Evolutionary conservation across 2,888 invertebrate genomes (phyloP).

Genomic region (Artemia sp.): DNA sequence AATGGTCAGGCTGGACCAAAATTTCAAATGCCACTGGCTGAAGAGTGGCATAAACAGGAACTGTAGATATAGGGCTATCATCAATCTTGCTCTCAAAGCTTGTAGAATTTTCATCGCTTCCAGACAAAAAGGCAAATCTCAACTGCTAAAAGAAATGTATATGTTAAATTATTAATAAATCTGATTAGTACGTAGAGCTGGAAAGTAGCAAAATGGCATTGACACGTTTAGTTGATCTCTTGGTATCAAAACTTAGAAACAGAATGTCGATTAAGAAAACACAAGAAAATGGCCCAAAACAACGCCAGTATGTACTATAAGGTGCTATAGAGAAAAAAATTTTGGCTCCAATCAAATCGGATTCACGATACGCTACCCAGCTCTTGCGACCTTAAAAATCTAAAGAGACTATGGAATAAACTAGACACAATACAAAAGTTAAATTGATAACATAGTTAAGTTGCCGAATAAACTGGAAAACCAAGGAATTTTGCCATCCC

Average conservation of each 20-base stretch:
- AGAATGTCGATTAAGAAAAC: conserved; percentile 12
- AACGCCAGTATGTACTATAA: not conserved
- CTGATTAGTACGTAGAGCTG: not conserved
- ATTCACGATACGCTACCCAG: too few relatives aligned
- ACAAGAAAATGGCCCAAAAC: conserved; percentile 11
- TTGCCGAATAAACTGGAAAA: too few relatives aligned
- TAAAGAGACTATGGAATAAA: too few relatives aligned
- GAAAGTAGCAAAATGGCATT: not conserved
- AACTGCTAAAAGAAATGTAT: not conserved
- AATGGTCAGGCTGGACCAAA: conserved; percentile 6
- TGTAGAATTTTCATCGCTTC: conserved; percentile 1
- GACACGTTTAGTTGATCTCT: conserved; percentile 8
- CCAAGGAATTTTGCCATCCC: too few relatives aligned
- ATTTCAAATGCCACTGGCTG: conserved; percentile 11
- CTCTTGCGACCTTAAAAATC: too few relatives aligned
- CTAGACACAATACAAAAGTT: too few relatives aligned
- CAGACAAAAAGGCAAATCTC: not conserved
- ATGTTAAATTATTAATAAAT: conserved; percentile 8
- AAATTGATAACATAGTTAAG: too few relatives aligned
- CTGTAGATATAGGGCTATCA: not conserved
- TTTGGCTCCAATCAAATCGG: too few relatives aligned
- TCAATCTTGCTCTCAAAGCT: not conserved
- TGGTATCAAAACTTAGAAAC: conserved; percentile 10
- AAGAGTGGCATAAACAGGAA: conserved; percentile 14
- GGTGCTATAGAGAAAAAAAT: too few relatives aligned